Base-by-base conservation (phyloP, 2,113 vertebrate species). In the Callaeas wilsoni region DNA sequence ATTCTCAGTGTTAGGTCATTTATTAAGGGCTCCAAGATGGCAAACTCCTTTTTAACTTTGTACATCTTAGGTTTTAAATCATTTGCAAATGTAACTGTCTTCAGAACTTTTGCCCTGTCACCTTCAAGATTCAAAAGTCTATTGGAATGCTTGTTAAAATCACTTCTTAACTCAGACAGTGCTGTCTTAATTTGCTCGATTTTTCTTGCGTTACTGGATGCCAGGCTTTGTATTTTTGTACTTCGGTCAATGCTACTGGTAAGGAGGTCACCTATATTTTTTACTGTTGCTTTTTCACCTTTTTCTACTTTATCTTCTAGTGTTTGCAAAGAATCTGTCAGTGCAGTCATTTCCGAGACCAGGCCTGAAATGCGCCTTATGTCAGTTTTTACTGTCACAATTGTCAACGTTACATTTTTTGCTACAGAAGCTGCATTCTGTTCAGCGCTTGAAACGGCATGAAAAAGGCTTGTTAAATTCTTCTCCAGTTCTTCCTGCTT, bases 1-100 rank as follows among this genome's bases (percentile, higher is more conserved):
- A 99, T 98, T 84, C 99, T 98, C 50, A 98, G 94, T 2, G 98
- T 99, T 81, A 99, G 96, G 42, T 99, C 99, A 35, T 97, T 97
- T 96, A 99, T 71, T 93, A 98, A 97, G 2, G 98, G 98, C 85
- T 99, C 98, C 33, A 99, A 96, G 22, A 89, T 94, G 21, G 97
- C 96, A 18, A 99, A 99, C 94, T 99, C 99, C 71, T 98, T 98
- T 88, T 97, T 98, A 37, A 99, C 97, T 56, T 98, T 96, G 39
- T 98, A 97, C 7, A 99, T 97, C 79, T 99, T 99, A 39, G 99
- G 99, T 93, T 99, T 99, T 30, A 99, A 98, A 92, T 99, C 99
- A 30, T 98, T 97, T 76, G 99, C 99, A 87, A 99, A 99, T 19
- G 97, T 98, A 79, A 99, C 97, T 0, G 99, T 98, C 80, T 98